Evolutionary conservation across 2,113 vertebrate species (phyloP).

Genomic region (Callipepla squamata): DNA sequence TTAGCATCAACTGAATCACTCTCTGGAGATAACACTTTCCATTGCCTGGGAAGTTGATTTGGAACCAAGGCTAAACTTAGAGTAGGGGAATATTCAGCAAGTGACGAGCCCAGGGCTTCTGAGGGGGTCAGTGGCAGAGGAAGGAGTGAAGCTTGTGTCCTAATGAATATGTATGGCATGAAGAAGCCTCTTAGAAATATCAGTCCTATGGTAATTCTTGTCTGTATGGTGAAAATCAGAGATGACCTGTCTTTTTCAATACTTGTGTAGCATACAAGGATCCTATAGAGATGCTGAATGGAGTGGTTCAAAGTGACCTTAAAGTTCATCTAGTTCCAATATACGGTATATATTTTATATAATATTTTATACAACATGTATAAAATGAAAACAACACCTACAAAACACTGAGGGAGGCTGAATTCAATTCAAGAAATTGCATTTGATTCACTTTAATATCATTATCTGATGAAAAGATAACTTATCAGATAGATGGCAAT

Average conservation of each 20-base stretch:
- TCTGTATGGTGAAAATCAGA: background rate
- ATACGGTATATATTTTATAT: background rate
- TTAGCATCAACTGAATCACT: background rate
- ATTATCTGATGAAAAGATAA: background rate
- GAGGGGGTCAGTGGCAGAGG: background rate
- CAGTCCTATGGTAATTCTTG: background rate
- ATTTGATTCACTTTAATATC: background rate
- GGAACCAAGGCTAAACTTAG: background rate
- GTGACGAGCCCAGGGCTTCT: background rate
- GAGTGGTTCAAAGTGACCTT: background rate
- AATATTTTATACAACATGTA: background rate
- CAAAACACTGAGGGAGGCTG: background rate
- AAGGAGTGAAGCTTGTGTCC: background rate
- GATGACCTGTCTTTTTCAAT: background rate
- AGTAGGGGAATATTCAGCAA: background rate
- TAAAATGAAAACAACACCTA: background rate
- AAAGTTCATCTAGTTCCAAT: background rate
- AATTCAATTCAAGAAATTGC: background rate
- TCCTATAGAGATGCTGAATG: background rate
- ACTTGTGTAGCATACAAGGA: background rate
- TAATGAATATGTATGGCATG: background rate
- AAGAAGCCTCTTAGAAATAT: background rate
- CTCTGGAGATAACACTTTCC: background rate
- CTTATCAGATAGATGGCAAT: background rate
- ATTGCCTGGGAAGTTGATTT: constrained; percentile 11